Conservation (phyloP, 2,797 vertebrate species). For the Melopsittacus undulatus region DNA sequence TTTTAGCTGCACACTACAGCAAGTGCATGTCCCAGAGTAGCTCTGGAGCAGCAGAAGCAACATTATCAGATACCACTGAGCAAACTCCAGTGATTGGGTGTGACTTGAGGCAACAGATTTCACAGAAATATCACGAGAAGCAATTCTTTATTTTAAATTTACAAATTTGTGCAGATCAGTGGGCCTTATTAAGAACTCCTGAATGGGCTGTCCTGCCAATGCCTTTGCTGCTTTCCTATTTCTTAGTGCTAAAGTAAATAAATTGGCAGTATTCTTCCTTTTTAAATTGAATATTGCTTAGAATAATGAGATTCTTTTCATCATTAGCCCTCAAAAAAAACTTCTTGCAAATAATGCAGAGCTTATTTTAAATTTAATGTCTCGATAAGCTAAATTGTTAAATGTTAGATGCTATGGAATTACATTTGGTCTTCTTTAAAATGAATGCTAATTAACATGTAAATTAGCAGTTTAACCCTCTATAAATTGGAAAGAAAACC, state of each 20-base stretch:
- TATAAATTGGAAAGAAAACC: conserved; percentile 57
- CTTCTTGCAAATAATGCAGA: conserved; percentile 24
- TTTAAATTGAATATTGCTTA: conserved; percentile 36
- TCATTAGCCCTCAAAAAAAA: conserved; percentile 45
- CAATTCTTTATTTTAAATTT: conserved; percentile 56
- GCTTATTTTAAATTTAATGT: conserved; percentile 59
- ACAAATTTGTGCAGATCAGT: conserved; percentile 22
- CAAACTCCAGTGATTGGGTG: conserved; percentile 13
- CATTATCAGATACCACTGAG: conserved; percentile 72
- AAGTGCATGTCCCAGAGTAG: not conserved
- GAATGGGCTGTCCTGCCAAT: not conserved
- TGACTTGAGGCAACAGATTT: conserved; percentile 56
- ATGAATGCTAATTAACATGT: conserved; percentile 69
- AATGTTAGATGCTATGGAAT: conserved; percentile 65
- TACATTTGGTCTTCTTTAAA: conserved; percentile 61
- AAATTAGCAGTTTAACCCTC: conserved; percentile 74
- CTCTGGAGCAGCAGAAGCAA: conserved; percentile 5
- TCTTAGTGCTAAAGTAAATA: conserved; percentile 46
- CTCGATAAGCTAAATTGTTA: conserved; percentile 65
- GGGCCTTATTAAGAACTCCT: conserved; percentile 28
- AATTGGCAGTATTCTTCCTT: conserved; percentile 44
- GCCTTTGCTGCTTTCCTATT: conserved; percentile 31
- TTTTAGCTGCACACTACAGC: not conserved
- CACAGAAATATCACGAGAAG: conserved; percentile 73
- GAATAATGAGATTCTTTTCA: conserved; percentile 65